phyloP scores from a whole-genome alignment of 2,797 vertebrate genomes.

The Microhierax caerulescens region DNA sequence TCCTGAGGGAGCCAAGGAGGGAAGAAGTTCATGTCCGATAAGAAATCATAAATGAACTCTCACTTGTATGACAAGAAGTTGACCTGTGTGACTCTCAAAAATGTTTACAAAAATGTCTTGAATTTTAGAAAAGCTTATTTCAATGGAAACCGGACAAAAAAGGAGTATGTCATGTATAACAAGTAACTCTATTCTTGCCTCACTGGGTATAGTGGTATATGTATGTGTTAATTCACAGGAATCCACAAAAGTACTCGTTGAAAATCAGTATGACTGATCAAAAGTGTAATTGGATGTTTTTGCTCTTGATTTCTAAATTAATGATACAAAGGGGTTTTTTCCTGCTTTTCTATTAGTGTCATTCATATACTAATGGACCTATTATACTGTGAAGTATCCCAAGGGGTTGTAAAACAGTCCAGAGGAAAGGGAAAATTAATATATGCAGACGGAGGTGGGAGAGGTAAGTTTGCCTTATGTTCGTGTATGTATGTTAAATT shows the following conservation, averaged over 20 bases:
- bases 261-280: neutral
- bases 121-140: neutral
- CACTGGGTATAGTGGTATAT: neutral
- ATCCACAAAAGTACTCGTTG: neutral
- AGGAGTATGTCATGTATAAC: neutral
- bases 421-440: neutral
- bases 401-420: neutral
- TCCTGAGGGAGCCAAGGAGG: neutral
- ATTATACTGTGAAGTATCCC: neutral
- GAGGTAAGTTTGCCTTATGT: neutral
- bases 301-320: neutral
- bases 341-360: neutral
- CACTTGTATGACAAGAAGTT: neutral
- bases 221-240: neutral
- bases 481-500: neutral
- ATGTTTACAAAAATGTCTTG: neutral
- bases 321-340: neutral
- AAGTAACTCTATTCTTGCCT: neutral
- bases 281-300: neutral
- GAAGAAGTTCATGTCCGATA: neutral
- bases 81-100: neutral
- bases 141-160: neutral
- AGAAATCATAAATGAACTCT: neutral
- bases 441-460: rapidly evolving
- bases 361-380: neutral